Evolutionary conservation across 2,113 vertebrate species (phyloP).

Genomic region (Tonatia bakeri): DNA sequence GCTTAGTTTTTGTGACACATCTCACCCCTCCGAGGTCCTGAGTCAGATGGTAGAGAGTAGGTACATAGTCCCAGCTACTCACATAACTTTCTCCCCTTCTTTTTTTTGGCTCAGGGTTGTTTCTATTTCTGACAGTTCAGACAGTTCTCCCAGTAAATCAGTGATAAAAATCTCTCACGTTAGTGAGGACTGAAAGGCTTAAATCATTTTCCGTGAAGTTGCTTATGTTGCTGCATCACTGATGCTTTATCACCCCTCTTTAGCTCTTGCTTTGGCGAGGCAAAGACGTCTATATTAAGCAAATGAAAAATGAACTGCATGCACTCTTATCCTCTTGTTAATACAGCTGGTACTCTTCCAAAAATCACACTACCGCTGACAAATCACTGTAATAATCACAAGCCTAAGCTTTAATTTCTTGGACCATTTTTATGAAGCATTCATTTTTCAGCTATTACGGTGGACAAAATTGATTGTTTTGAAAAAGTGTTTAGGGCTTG

Average conservation of each 20-base stretch:
- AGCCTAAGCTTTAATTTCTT: constrained; percentile 36
- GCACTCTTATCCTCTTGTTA: not conserved
- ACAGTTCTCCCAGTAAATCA: constrained; percentile 46
- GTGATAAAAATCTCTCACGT: not conserved
- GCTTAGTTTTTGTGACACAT: not conserved
- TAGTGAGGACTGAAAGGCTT: constrained; percentile 51
- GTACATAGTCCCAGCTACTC: not conserved
- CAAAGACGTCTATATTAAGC: not conserved
- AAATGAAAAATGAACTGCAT: not conserved
- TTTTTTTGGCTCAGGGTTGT: not conserved
- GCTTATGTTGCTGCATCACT: constrained; percentile 60
- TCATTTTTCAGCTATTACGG: constrained; percentile 50
- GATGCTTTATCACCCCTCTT: constrained; percentile 42
- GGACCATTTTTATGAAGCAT: constrained; percentile 41
- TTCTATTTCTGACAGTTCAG: constrained; percentile 46
- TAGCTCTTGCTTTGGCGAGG: constrained; percentile 33
- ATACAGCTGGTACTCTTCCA: constrained; percentile 30
- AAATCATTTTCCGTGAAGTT: constrained; percentile 63
- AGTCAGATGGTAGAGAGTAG: not conserved
- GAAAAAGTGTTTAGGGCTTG: not conserved
- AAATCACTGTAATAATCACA: constrained; percentile 5
- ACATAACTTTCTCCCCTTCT: not conserved
- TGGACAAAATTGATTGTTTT: constrained; percentile 51
- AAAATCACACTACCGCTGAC: not conserved
- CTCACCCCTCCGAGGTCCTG: not conserved